Percentiles rank a stretch among this genome's conserved stretches.
Conservation (phyloP, 1,140 invertebrate species). For the Arion vulgaris region DNA sequence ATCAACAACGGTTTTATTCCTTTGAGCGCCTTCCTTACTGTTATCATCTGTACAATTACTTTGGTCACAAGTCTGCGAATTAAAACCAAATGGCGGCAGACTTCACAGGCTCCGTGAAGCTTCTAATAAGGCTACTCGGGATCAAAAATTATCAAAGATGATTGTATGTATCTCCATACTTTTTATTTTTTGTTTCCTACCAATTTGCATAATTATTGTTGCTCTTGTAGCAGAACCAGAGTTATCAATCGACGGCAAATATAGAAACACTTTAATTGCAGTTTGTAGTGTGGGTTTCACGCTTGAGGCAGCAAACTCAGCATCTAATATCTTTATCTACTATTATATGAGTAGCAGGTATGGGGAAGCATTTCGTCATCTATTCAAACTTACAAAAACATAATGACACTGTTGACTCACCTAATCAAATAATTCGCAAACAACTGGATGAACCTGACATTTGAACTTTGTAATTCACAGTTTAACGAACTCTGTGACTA, state of each 20-base stretch:
- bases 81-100: background rate
- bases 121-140: background rate
- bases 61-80: background rate
- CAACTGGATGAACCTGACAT: too few species aligned
- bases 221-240: background rate
- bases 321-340: conserved; percentile 17
- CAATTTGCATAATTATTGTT: conserved; percentile 1
- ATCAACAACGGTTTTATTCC: conserved; percentile 13
- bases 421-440: too few species aligned
- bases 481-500: too few species aligned
- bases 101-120: too few species aligned
- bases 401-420: too few species aligned
- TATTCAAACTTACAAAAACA: too few species aligned
- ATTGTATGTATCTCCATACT: background rate
- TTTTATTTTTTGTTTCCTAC: background rate
- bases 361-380: background rate
- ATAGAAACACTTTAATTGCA: background rate
- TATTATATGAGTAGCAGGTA: conserved; percentile 19
- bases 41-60: background rate
- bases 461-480: too few species aligned
- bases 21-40: background rate
- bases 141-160: conserved; percentile 11
- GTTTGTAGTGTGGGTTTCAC: background rate
- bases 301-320: conserved; percentile 7
- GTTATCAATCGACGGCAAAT: conserved; percentile 8